Percentiles rank a stretch among this genome's conserved stretches.
Evolutionary conservation across 2,888 invertebrate genomes (phyloP).

Genomic region (Mesochorus sp.): DNA sequence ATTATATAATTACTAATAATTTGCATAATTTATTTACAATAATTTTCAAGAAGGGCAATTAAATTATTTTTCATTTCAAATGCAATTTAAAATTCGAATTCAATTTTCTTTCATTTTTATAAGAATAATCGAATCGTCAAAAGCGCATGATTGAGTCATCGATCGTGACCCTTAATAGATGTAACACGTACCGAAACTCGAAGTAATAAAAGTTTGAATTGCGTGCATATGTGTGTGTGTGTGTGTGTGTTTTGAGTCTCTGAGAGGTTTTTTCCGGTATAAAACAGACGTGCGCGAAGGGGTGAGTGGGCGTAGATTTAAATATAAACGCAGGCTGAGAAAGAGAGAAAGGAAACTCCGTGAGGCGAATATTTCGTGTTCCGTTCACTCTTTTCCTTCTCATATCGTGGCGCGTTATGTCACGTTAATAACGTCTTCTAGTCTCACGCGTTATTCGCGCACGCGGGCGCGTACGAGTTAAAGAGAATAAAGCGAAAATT

Average conservation of each 20-base stretch:
- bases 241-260: constrained; percentile 23
- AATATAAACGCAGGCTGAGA: constrained; percentile 56
- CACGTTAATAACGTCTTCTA: constrained; percentile 76
- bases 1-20: too few species aligned
- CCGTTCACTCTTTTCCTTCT: constrained; percentile 31
- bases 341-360: constrained; percentile 44
- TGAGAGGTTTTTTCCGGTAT: constrained; percentile 34
- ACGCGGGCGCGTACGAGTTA: too few species aligned
- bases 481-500: constrained; percentile 49
- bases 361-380: constrained; percentile 47
- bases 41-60: too few species aligned
- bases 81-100: too few species aligned
- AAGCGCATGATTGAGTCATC: background rate
- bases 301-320: constrained; percentile 64
- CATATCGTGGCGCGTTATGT: constrained; percentile 74
- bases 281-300: constrained; percentile 22
- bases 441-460: constrained; percentile 63
- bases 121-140: too few species aligned
- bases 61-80: too few species aligned
- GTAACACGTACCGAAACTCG: constrained; percentile 32
- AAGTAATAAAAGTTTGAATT: constrained; percentile 15
- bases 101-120: too few species aligned
- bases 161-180: background rate
- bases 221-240: constrained; percentile 21
- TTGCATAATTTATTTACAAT: too few species aligned